Percentiles rank a stretch among this genome's conserved stretches.
These are phyloP conservation scores for Rhinolophus ferrumequinum DNA, from an alignment of 2,113 vertebrate genomes.

Conservation along the genomic window DNA sequence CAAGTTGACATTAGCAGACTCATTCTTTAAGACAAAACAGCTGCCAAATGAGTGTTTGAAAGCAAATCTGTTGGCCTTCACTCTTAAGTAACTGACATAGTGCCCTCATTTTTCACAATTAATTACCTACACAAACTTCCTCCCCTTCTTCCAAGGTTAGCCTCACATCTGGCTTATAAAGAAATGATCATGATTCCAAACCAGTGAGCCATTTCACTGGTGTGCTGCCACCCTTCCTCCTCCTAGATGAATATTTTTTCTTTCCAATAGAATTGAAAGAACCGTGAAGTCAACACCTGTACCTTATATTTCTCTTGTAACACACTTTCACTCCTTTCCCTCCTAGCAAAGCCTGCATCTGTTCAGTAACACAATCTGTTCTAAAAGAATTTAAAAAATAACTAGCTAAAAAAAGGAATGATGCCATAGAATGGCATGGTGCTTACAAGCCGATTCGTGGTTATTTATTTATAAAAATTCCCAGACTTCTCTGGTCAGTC, in stretches of 20 bases:
- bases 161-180: background rate
- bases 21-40: constrained; percentile 51
- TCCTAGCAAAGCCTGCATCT: constrained; percentile 21
- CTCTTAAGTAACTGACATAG: background rate
- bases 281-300: constrained; percentile 27
- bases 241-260: background rate
- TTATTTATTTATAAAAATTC: constrained; percentile 76
- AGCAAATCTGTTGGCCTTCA: constrained; percentile 38
- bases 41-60: background rate
- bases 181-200: background rate
- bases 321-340: constrained; percentile 4
- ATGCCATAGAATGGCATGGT: constrained; percentile 57
- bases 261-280: constrained; percentile 10
- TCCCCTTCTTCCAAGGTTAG: constrained; percentile 37
- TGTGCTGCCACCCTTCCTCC: background rate
- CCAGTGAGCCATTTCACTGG: background rate
- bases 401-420: constrained; percentile 66
- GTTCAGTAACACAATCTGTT: constrained; percentile 49
- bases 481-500: constrained; percentile 61
- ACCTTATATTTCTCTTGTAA: constrained; percentile 40
- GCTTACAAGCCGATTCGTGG: constrained; percentile 66
- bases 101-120: background rate
- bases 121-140: constrained; percentile 23
- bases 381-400: constrained; percentile 17
- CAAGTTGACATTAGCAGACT: background rate